Evolutionary conservation across 2,797 vertebrate species (phyloP).

Genomic region (Propithecus deckenii): DNA sequence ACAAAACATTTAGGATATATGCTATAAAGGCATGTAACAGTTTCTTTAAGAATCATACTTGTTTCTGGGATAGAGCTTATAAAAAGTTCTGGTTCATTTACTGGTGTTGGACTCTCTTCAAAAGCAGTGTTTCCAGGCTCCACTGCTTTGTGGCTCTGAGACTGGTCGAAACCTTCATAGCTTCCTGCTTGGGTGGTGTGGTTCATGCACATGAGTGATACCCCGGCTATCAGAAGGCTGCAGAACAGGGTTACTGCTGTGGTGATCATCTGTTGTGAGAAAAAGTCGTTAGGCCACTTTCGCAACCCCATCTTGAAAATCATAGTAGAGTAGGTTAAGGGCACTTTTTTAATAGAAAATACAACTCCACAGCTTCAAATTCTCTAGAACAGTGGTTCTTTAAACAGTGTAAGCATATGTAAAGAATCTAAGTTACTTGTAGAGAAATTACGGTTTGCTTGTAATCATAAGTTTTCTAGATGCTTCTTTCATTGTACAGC

Average conservation of each 20-base stretch:
- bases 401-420: not conserved
- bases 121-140: constrained; percentile 79
- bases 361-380: not conserved
- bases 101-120: constrained; percentile 76
- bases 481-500: not conserved
- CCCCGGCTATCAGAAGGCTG: constrained; percentile 90
- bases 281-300: constrained; percentile 14
- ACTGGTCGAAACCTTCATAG: constrained; percentile 86
- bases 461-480: not conserved
- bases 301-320: constrained; percentile 11
- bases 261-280: constrained; percentile 89
- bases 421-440: not conserved
- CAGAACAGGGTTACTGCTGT: constrained; percentile 89
- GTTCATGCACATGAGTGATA: constrained; percentile 93
- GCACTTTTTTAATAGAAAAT: constrained; percentile 19
- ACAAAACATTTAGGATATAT: not conserved
- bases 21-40: not conserved
- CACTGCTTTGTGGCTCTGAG: constrained; percentile 76
- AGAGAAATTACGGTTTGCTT: constrained; percentile 41
- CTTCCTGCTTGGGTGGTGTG: constrained; percentile 87
- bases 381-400: not conserved
- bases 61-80: constrained; percentile 75
- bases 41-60: constrained; percentile 82
- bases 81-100: constrained; percentile 68
- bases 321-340: not conserved